Evolutionary conservation across 2,888 invertebrate species (phyloP).

Genomic region (Drosophila peninsularis): DNA sequence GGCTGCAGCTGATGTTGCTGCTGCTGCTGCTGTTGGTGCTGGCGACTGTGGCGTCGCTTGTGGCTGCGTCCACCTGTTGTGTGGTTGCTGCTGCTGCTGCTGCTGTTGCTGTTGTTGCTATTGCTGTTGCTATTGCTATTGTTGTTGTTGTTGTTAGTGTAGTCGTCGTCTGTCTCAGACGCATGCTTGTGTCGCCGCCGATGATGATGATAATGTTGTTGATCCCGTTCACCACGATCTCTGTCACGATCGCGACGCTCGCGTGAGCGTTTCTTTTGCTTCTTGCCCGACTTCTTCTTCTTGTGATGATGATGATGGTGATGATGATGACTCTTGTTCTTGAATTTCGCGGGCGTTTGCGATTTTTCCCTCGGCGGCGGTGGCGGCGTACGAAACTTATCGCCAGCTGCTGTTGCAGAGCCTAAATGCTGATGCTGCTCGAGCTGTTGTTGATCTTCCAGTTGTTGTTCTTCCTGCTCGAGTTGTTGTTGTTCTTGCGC

Average conservation of each 20-base stretch:
- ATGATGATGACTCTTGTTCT: constrained; percentile 43
- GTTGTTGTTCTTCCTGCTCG: constrained; percentile 29
- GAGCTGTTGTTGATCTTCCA: constrained; percentile 18
- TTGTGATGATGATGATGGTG: constrained; percentile 71
- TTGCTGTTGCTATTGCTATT: constrained; percentile 41
- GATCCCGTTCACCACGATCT: constrained; percentile 42
- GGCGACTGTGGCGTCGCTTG: constrained; percentile 53
- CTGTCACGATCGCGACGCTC: constrained; percentile 71
- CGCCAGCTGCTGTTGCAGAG: constrained; percentile 35
- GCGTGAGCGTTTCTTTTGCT: constrained; percentile 81
- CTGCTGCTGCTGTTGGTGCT: constrained; percentile 34
- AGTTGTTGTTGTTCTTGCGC: constrained; percentile 12
- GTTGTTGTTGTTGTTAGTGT: constrained; percentile 39
- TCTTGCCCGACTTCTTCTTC: constrained; percentile 81
- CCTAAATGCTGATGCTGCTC: constrained; percentile 34
- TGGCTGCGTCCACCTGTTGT: constrained; percentile 24
- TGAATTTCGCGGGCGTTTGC: constrained; percentile 63
- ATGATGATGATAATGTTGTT: constrained; percentile 65
- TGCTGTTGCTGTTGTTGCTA: constrained; percentile 44
- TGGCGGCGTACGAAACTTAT: constrained; percentile 58
- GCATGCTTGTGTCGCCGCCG: constrained; percentile 80
- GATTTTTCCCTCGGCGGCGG: constrained; percentile 48
- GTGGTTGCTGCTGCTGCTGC: constrained; percentile 11
- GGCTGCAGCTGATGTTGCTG: constrained; percentile 21
- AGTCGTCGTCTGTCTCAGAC: constrained; percentile 57